Evolutionary conservation across 2,888 invertebrate species (phyloP).

Genomic region (Bruchidius siliquastri): DNA sequence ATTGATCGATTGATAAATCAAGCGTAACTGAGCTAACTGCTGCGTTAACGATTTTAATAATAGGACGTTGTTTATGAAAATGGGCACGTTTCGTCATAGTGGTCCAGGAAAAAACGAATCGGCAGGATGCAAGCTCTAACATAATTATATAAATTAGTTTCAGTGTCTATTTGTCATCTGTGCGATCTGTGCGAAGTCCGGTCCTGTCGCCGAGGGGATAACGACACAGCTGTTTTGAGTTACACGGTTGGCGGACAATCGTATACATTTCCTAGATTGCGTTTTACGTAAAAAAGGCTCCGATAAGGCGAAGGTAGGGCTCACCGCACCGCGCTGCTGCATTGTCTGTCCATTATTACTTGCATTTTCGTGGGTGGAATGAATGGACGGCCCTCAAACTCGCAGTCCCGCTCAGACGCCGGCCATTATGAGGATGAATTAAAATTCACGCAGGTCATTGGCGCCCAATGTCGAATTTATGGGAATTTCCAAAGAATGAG

Average conservation of each 20-base stretch:
- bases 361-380: neutral
- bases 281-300: neutral
- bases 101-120: no score
- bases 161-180: no score
- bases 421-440: neutral
- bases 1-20: no score
- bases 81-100: no score
- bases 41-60: no score
- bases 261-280: constrained; percentile 2
- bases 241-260: constrained; percentile 27
- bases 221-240: constrained; percentile 32
- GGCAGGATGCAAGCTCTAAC: no score
- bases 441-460: neutral
- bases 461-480: no score
- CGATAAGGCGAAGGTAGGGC: neutral
- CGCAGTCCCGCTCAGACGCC: neutral
- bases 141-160: no score
- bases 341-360: neutral
- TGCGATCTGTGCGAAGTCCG: neutral
- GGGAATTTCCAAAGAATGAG: no score
- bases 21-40: no score
- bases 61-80: no score
- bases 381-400: neutral
- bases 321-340: neutral
- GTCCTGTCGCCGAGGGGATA: neutral